phyloP scores from a whole-genome alignment of 2,797 vertebrate genomes.

The Antrozous pallidus region DNA sequence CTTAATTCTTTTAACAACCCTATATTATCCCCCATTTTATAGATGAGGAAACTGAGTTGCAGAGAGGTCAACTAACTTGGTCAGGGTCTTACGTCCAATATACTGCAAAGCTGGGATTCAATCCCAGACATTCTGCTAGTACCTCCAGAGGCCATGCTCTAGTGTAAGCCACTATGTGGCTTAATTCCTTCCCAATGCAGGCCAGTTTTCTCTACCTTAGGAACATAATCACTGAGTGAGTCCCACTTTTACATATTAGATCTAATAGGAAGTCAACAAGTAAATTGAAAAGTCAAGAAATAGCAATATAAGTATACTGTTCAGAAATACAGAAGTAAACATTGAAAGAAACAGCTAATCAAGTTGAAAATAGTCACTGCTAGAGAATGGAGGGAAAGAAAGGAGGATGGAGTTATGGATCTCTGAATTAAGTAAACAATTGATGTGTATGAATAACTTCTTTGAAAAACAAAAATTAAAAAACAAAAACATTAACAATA shows the following conservation, averaged over 20 bases:
- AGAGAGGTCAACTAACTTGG: neutral
- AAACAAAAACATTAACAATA: neutral
- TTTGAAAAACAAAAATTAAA: neutral
- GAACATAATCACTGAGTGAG: neutral
- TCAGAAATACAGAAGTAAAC: neutral
- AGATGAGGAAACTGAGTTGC: neutral
- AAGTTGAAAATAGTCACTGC: neutral
- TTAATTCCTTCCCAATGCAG: neutral
- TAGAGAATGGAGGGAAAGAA: neutral
- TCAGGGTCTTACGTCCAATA: neutral
- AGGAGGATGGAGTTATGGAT: neutral
- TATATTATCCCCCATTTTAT: neutral
- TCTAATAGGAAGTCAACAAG: neutral
- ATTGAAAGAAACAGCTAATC: neutral
- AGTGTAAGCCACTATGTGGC: neutral
- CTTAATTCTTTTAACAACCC: neutral
- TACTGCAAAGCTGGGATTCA: neutral
- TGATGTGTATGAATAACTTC: neutral
- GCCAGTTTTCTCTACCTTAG: neutral
- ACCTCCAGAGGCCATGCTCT: neutral
- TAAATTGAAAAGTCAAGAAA: slow-evolving; percentile 7
- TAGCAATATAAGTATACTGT: neutral
- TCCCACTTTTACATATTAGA: neutral
- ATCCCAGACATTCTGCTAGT: neutral
- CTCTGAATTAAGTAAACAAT: neutral